These are phyloP conservation scores for Dicrostonyx torquatus DNA, from an alignment of 2,797 vertebrate species.

Conservation along the genomic window DNA sequence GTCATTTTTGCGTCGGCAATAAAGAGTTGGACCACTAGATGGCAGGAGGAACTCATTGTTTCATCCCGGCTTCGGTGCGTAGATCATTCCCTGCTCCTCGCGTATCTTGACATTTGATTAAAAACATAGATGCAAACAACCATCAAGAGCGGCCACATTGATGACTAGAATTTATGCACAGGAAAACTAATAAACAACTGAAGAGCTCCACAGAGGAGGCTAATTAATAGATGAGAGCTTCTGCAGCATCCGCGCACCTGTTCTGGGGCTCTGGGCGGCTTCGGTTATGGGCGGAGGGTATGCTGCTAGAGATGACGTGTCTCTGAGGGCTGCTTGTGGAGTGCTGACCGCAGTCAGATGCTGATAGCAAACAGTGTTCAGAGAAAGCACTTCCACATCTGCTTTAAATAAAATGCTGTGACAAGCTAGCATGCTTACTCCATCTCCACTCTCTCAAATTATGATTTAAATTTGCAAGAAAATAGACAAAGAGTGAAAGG, in stretches of 20 bases:
- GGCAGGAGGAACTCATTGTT: neutral
- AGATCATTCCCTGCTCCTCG: neutral
- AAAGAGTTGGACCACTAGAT: neutral
- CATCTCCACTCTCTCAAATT: neutral
- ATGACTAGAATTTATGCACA: neutral
- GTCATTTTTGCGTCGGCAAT: neutral
- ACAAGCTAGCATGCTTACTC: neutral
- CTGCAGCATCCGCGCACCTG: neutral
- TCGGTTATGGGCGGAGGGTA: accelerated
- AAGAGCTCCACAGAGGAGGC: neutral
- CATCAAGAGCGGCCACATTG: neutral
- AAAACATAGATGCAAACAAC: neutral
- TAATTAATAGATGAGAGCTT: neutral
- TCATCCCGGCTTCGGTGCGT: accelerated
- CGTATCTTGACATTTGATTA: neutral
- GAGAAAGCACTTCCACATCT: neutral
- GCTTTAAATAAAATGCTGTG: neutral
- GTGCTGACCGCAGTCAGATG: accelerated
- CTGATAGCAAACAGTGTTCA: neutral
- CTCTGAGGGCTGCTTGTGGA: neutral
- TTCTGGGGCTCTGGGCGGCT: neutral
- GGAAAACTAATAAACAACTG: neutral
- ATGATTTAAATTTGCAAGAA: neutral
- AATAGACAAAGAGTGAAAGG: neutral
- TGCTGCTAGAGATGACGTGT: too few relatives aligned